Conservation (phyloP, 53 echinoderm and acorn worm species). For the Paracentrotus lividus region DNA sequence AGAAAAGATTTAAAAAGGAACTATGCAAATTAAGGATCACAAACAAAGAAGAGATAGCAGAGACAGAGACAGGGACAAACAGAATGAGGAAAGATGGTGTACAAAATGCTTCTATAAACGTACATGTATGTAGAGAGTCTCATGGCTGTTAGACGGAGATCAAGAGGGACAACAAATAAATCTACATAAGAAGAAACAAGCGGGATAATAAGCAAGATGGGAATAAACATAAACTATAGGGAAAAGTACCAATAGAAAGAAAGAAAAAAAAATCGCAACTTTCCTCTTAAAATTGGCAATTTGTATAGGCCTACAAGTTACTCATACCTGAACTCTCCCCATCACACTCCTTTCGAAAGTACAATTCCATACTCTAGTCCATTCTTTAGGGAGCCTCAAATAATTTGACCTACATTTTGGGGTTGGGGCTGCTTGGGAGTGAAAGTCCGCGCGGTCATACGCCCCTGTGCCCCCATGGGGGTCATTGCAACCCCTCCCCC, state of each 20-base stretch:
- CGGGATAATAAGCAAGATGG: too few relatives aligned
- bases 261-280: too few relatives aligned
- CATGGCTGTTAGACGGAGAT: too few relatives aligned
- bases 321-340: background rate
- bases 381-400: background rate
- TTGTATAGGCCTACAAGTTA: background rate
- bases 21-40: too few relatives aligned
- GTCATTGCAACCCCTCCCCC: background rate
- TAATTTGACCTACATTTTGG: constrained; percentile 1
- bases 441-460: constrained; percentile 53
- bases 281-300: background rate
- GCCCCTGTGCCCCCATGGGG: constrained; percentile 34
- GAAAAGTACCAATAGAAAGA: background rate
- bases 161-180: background rate
- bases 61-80: background rate
- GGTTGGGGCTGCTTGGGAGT: background rate
- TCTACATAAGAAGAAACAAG: background rate
- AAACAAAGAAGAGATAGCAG: background rate
- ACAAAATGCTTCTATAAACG: too few relatives aligned
- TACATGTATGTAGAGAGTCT: too few relatives aligned
- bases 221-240: too few relatives aligned
- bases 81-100: background rate
- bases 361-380: background rate
- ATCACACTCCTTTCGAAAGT: background rate
- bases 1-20: background rate